phyloP scores from a whole-genome alignment of 2,888 invertebrate species.

The Melanchra persicariae region DNA sequence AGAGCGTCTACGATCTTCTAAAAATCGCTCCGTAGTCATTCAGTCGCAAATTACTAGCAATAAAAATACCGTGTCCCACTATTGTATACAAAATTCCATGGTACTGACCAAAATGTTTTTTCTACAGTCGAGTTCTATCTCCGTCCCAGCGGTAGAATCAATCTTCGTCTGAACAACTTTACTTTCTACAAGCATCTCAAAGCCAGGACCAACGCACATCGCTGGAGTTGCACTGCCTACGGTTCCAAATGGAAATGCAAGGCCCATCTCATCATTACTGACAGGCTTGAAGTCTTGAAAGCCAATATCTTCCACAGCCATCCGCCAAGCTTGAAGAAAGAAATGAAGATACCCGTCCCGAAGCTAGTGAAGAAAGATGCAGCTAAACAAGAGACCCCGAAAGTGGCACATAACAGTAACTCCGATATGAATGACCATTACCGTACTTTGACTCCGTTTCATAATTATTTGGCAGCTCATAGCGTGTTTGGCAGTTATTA shows the following conservation, averaged over 20 bases:
- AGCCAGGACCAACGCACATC: conserved; percentile 82
- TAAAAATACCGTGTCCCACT: background rate
- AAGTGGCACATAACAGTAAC: conserved; percentile 12
- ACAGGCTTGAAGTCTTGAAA: conserved; percentile 82
- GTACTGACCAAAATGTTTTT: conserved; percentile 40
- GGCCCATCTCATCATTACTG: conserved; percentile 85
- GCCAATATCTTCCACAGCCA: conserved; percentile 83
- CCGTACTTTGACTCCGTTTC: conserved; percentile 75
- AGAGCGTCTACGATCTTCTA: background rate
- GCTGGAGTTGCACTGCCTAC: conserved; percentile 87
- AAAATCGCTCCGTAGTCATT: background rate
- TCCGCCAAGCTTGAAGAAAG: conserved; percentile 75
- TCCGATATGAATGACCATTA: conserved; percentile 51
- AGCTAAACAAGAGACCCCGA: conserved; percentile 54
- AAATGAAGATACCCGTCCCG: conserved; percentile 53
- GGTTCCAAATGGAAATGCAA: conserved; percentile 85
- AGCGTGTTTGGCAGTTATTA: conserved; percentile 82
- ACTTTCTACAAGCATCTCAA: conserved; percentile 86
- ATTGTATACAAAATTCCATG: background rate
- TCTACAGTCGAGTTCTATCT: conserved; percentile 81
- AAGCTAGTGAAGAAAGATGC: conserved; percentile 49
- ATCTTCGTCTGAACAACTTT: conserved; percentile 84
- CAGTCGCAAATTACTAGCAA: background rate
- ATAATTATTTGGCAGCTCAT: conserved; percentile 83
- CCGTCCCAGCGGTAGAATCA: conserved; percentile 84